Evolutionary conservation across 2,888 invertebrate species (phyloP).

Genomic region (Lepas anatifera): DNA sequence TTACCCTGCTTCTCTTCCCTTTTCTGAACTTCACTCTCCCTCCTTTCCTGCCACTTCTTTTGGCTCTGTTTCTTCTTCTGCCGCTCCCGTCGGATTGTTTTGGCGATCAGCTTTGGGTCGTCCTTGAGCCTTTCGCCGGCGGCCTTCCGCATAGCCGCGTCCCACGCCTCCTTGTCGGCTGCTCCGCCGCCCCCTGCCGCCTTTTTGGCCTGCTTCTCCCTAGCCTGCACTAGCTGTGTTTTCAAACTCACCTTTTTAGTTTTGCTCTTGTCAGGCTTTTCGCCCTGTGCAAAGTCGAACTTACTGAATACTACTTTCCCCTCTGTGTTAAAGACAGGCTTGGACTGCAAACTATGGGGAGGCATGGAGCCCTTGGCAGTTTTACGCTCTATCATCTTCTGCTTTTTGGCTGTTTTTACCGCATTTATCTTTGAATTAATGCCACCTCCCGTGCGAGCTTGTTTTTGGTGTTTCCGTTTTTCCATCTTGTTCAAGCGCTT

Average conservation of each 20-base stretch:
- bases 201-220: background rate
- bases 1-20: background rate
- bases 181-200: background rate
- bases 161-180: background rate
- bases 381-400: background rate
- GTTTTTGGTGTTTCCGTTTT: background rate
- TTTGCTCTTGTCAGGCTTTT: background rate
- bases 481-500: background rate
- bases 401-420: background rate
- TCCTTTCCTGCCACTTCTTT: slow-evolving; percentile 1
- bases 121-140: background rate
- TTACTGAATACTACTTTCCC: background rate
- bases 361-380: background rate
- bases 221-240: background rate
- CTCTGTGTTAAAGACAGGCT: background rate
- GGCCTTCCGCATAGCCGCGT: background rate
- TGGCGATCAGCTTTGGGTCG: background rate
- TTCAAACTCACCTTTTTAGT: background rate
- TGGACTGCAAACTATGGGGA: background rate
- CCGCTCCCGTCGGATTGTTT: background rate
- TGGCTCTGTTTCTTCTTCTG: slow-evolving; percentile 6
- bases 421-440: background rate
- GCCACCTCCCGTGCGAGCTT: background rate
- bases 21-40: background rate
- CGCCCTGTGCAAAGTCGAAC: background rate